Evolutionary conservation across 2,797 vertebrate species (phyloP).

Genomic region (Schizopygopsis malacanthus): DNA sequence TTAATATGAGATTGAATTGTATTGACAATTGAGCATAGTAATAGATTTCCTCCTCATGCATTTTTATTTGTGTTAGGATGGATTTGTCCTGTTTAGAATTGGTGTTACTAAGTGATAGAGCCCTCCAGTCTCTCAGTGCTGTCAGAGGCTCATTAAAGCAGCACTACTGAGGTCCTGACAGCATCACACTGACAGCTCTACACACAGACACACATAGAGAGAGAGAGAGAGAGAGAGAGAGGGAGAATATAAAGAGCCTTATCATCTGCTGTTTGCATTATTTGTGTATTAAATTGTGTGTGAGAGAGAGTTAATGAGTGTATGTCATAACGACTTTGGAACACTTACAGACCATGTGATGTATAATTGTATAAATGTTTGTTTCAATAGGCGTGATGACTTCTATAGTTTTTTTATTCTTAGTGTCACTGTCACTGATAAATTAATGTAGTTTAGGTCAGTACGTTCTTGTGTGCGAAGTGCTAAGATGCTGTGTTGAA

Average conservation of each 20-base stretch:
- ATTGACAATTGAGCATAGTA: background rate
- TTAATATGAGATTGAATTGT: background rate
- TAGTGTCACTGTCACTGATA: background rate
- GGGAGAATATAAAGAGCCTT: conserved; percentile 8
- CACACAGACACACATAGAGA: background rate
- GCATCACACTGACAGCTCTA: conserved; percentile 15
- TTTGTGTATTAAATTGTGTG: background rate
- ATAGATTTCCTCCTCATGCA: background rate
- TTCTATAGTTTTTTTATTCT: background rate
- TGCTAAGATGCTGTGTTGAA: conserved; percentile 3
- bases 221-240: background rate
- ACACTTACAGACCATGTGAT: background rate
- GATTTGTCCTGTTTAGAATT: conserved; percentile 59
- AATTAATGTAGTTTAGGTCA: background rate
- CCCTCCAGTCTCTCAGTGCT: conserved; percentile 35
- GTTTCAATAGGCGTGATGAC: background rate
- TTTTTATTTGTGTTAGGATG: conserved; percentile 14
- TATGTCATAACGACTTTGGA: background rate
- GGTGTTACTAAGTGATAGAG: conserved; percentile 20
- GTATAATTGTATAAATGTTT: conserved; percentile 13
- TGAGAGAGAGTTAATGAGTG: conserved; percentile 12
- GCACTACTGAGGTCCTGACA: conserved; percentile 47
- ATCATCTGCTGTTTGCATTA: background rate
- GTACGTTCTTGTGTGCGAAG: background rate
- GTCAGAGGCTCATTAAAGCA: conserved; percentile 35